These are phyloP conservation scores for Smutsia temminckii DNA, from an alignment of 2,797 vertebrate species.

Conservation along the genomic window DNA sequence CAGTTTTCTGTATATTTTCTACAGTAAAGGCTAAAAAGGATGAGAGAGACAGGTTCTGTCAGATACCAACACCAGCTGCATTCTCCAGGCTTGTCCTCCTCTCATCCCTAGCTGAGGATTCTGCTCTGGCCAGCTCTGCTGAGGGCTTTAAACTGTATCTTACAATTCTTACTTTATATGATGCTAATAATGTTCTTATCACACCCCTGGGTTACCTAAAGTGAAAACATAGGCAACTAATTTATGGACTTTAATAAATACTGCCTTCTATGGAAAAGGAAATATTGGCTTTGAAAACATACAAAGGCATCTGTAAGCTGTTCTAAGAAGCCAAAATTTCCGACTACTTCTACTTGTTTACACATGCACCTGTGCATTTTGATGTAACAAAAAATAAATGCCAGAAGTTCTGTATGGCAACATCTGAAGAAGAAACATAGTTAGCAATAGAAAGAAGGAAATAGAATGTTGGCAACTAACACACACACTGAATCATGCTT, in stretches of 20 bases:
- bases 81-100: background rate
- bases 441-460: conserved; percentile 56
- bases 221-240: background rate
- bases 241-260: conserved; percentile 34
- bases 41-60: accelerated
- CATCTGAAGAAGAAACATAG: conserved; percentile 30
- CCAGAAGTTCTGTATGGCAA: background rate
- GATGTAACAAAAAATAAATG: background rate
- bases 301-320: conserved; percentile 4
- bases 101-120: background rate
- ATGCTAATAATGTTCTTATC: background rate
- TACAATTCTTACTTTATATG: background rate
- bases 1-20: accelerated
- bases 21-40: background rate
- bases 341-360: conserved; percentile 8
- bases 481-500: conserved; percentile 49
- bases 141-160: background rate
- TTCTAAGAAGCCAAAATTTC: conserved; percentile 10
- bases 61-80: background rate
- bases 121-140: background rate
- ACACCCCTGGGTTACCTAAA: background rate
- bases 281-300: conserved; percentile 39
- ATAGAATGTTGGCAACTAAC: background rate
- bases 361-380: background rate
- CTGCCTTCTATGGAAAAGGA: conserved; percentile 46